phyloP scores from a whole-genome alignment of 2,113 vertebrate genomes.

The Hoplias malabaricus region DNA sequence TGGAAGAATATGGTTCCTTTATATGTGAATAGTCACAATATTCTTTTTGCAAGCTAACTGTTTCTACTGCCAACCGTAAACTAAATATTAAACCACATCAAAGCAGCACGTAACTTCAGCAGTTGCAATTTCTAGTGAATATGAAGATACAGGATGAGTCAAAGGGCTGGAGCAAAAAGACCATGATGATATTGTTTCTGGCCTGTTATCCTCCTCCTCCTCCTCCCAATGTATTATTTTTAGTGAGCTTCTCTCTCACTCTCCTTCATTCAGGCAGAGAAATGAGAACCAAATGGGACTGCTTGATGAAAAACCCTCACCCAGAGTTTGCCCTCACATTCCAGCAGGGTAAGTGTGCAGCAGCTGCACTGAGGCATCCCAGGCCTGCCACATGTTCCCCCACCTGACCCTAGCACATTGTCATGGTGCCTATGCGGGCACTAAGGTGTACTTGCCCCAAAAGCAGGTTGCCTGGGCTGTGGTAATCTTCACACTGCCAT shows the following conservation, averaged over 20 bases:
- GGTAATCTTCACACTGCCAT: not conserved
- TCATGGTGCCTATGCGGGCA: not conserved
- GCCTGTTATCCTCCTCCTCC: not conserved
- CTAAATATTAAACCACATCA: slow-evolving; percentile 10
- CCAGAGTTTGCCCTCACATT: slow-evolving; percentile 46
- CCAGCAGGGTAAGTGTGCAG: slow-evolving; percentile 10
- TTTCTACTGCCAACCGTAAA: slow-evolving; percentile 10
- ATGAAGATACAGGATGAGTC: slow-evolving; percentile 20
- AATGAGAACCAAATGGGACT: slow-evolving; percentile 36
- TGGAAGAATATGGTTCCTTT: not conserved
- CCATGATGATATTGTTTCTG: slow-evolving; percentile 9
- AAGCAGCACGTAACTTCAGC: not conserved
- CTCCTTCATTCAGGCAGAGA: slow-evolving; percentile 13
- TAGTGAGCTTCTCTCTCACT: slow-evolving; percentile 23
- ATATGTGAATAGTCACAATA: not conserved
- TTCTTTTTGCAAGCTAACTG: not conserved
- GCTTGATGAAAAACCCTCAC: slow-evolving; percentile 19
- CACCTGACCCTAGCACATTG: slow-evolving; percentile 15
- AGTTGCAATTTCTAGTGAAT: slow-evolving; percentile 11
- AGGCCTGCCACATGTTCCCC: slow-evolving; percentile 31
- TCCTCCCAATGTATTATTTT: slow-evolving; percentile 28
- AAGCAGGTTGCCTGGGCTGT: not conserved
- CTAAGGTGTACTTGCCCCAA: not conserved
- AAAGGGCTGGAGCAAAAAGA: not conserved
- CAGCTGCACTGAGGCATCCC: slow-evolving; percentile 16